phyloP scores from a whole-genome alignment of 2,888 invertebrate genomes.

The Trileptium ribeirensis region DNA sequence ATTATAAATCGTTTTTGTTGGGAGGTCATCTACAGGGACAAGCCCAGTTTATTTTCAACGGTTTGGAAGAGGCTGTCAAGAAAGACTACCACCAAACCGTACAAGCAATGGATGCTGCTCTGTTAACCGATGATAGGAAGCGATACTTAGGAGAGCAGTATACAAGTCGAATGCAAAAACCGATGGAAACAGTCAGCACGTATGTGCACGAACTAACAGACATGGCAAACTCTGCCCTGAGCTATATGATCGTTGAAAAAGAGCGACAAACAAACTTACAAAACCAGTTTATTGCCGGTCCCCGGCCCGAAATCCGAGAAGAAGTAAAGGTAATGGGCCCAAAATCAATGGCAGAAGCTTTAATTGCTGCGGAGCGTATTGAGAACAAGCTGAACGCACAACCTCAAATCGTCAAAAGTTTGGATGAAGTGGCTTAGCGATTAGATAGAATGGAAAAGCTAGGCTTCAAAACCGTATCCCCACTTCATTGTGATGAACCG shows the following conservation, averaged over 20 bases:
- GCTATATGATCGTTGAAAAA: background rate
- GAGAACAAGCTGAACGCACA: no score
- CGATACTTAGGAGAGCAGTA: background rate
- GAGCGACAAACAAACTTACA: background rate
- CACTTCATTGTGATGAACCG: no score
- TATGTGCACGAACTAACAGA: background rate
- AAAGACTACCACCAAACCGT: background rate
- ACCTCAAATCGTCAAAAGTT: no score
- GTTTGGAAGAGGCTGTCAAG: background rate
- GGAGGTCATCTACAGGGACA: background rate
- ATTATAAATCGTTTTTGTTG: background rate
- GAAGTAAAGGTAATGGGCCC: no score
- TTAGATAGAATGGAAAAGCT: no score
- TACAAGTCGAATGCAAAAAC: background rate
- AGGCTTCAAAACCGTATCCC: no score
- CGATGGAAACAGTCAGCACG: background rate
- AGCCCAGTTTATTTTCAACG: background rate
- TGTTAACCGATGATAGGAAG: background rate
- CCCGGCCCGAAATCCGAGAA: no score
- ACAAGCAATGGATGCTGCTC: background rate
- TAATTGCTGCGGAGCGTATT: no score
- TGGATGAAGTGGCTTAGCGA: no score
- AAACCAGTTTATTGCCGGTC: no score
- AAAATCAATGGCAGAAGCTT: no score
- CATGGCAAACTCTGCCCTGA: background rate